Base-by-base conservation (phyloP, 2,113 vertebrate species). In the Malurus cyaneus region DNA sequence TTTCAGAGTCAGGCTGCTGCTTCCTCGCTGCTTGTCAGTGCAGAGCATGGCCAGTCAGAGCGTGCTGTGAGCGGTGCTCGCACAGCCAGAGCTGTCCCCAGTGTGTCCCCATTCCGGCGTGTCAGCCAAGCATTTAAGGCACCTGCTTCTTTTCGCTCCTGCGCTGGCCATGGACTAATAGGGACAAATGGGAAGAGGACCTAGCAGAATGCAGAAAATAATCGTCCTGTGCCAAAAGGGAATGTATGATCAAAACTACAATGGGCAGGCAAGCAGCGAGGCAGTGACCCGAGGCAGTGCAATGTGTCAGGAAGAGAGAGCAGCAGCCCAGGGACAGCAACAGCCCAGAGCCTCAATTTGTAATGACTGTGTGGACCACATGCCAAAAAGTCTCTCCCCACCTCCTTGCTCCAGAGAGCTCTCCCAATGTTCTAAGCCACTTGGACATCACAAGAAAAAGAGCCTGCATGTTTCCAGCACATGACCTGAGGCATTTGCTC, bases 401-500 rank as follows among this genome's bases (percentile, higher is more conserved):
- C 91, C 95, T 80, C 90, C 89, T 92, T 87, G 94, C 97, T 97
- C 93, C 81, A 39, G 96, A 96, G 95, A 96, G 65, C 74, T 62
- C 87, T 91, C 81, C 86, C 95, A 94, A 96, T 93, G 73, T 87
- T 97, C 97, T 95, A 80, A 96, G 96, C 89, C 5, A 14, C 94
- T 98, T 97, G 97, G 97, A 97, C 95, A 97, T 95, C 85, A 72
- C 14, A 64, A 94, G 95, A 36, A 86, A 95, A 90, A 86, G 84
- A 96, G 67, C 25, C 79, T 81, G 82, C 8, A 3, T 17, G 29
- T 81, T 96, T 97, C 94, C 94, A 97, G 64, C 16, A 29, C 83
- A 69, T 53, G 47, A 97, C 95, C 94, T 86, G 88, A 97, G 97
- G 96, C 96, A 95, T 98, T 97, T 97, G 96, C 95, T 96, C 77